These are phyloP conservation scores for Tachysurus vachellii DNA, from an alignment of 2,113 vertebrate species.

Conservation along the genomic window DNA sequence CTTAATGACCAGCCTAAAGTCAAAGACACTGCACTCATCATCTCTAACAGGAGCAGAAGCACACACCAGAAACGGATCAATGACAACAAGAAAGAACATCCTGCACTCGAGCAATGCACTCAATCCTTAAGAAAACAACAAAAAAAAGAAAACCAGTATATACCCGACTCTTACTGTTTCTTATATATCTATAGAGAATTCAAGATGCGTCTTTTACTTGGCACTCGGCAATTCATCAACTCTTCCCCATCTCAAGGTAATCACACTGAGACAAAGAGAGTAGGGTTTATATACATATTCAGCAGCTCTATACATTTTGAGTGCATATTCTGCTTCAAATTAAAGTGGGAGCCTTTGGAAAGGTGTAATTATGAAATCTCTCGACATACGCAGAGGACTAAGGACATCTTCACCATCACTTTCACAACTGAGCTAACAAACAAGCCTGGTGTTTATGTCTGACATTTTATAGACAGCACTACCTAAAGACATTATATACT, in stretches of 20 bases:
- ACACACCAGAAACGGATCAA: slow-evolving; percentile 10
- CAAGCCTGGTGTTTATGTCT: not conserved
- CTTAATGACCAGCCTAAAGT: slow-evolving; percentile 18
- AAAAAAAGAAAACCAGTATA: not conserved
- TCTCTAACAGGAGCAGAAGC: slow-evolving; percentile 28
- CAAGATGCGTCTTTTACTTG: slow-evolving; percentile 4
- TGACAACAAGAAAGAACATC: slow-evolving; percentile 24
- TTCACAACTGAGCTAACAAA: not conserved
- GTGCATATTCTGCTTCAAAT: slow-evolving; percentile 13
- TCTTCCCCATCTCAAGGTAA: not conserved
- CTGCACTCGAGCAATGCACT: not conserved
- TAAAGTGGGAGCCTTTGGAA: not conserved
- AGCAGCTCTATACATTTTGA: not conserved
- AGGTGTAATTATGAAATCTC: slow-evolving; percentile 13
- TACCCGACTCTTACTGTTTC: not conserved
- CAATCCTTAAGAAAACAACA: not conserved
- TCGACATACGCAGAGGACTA: not conserved
- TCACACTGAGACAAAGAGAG: slow-evolving; percentile 16
- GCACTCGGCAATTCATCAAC: not conserved
- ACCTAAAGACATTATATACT: not conserved
- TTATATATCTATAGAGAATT: not conserved
- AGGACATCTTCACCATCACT: not conserved
- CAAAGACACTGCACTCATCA: slow-evolving; percentile 7
- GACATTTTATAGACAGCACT: not conserved
- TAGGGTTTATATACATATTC: slow-evolving; percentile 9